These are phyloP conservation scores for Crocallis elinguaria DNA, from an alignment of 2,888 invertebrate species.

Conservation along the genomic window DNA sequence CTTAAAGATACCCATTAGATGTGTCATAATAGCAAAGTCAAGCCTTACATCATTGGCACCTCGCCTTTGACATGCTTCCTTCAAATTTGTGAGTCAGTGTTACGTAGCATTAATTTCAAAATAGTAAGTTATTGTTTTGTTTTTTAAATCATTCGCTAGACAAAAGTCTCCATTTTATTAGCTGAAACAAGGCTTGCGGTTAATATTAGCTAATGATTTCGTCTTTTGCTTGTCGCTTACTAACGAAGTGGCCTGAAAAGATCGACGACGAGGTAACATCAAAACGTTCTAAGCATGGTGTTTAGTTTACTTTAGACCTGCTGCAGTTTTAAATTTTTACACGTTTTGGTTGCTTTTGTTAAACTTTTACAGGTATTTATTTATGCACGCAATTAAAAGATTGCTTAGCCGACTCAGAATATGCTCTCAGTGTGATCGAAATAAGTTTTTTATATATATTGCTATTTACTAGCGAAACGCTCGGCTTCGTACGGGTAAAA, in stretches of 20 bases:
- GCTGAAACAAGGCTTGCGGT: constrained; percentile 41
- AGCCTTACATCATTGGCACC: no score
- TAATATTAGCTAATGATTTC: constrained; percentile 58
- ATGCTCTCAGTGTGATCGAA: neutral
- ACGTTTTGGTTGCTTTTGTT: neutral
- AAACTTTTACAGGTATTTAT: neutral
- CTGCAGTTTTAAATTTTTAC: neutral
- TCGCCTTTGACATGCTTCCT: no score
- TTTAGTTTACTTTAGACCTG: constrained; percentile 6
- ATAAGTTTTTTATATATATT: neutral
- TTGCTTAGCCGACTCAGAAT: neutral
- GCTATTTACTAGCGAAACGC: no score
- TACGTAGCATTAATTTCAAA: no score
- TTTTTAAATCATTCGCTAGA: neutral
- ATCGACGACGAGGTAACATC: constrained; percentile 76
- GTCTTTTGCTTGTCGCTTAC: constrained; percentile 77
- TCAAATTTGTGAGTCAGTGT: no score
- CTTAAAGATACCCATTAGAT: no score
- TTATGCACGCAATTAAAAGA: neutral
- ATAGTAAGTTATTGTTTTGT: no score
- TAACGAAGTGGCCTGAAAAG: constrained; percentile 82
- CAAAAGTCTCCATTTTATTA: constrained; percentile 1
- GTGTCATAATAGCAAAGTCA: no score
- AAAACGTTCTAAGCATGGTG: constrained; percentile 46
- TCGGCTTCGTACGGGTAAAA: no score